Evolutionary conservation across 64 coral and sea anemone genomes (phyloP).

Genomic region (Montipora capricornis): DNA sequence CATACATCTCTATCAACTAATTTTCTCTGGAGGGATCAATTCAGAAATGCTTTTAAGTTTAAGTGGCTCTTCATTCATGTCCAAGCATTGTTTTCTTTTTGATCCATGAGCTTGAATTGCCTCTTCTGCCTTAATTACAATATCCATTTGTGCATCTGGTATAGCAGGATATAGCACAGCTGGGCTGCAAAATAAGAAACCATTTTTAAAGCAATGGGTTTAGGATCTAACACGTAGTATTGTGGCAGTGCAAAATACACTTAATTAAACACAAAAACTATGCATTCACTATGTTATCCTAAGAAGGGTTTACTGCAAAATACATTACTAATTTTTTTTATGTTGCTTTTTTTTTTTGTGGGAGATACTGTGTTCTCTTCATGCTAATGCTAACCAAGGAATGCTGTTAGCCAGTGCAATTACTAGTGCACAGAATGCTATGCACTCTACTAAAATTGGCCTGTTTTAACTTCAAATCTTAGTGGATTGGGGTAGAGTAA

Average conservation of each 20-base stretch:
- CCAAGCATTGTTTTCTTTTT: background rate
- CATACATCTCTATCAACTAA: background rate
- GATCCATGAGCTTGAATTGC: slow-evolving; percentile 21
- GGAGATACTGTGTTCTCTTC: background rate
- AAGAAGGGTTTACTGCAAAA: too few species aligned
- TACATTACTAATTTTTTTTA: too few species aligned
- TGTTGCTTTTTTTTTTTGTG: background rate
- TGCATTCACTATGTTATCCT: too few species aligned
- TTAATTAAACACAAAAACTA: too few species aligned
- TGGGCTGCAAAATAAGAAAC: slow-evolving; percentile 33
- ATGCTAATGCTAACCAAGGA: too few species aligned
- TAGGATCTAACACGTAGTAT: too few species aligned
- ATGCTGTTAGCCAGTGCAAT: too few species aligned
- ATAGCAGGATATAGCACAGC: slow-evolving; percentile 71
- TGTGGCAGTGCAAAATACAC: too few species aligned
- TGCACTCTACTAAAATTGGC: too few species aligned
- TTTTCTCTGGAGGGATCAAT: slow-evolving; percentile 51
- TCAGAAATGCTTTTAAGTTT: slow-evolving; percentile 60
- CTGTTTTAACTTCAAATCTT: too few species aligned
- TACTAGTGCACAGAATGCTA: too few species aligned
- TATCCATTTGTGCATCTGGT: slow-evolving; percentile 30
- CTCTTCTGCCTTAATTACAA: slow-evolving; percentile 17
- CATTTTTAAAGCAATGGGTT: background rate
- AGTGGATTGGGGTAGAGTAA: too few species aligned
- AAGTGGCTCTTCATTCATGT: slow-evolving; percentile 36